These are phyloP conservation scores for Phengaris arion DNA, from an alignment of 2,888 invertebrate species.

Conservation along the genomic window DNA sequence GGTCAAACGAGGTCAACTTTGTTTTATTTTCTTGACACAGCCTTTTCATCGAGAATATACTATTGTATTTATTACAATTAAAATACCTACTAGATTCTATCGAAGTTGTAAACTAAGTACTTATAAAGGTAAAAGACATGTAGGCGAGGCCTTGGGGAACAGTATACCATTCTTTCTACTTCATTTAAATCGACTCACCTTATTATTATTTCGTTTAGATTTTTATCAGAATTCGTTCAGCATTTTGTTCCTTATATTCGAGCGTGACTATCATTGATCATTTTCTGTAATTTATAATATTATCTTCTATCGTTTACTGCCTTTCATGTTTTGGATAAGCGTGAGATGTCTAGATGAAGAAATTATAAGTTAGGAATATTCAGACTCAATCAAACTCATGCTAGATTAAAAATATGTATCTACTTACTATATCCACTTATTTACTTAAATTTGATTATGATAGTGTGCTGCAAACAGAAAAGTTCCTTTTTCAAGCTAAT, in stretches of 20 bases:
- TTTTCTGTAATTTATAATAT: constrained; percentile 8
- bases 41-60: no score
- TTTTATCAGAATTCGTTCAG: constrained; percentile 21
- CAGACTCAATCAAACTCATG: no score
- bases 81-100: no score
- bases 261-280: constrained; percentile 23
- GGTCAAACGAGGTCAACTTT: no score
- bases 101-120: no score
- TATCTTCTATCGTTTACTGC: constrained; percentile 3
- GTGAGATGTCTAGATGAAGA: not conserved
- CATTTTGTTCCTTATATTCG: not conserved
- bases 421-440: no score
- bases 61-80: no score
- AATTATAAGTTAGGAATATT: no score
- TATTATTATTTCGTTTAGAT: constrained; percentile 26
- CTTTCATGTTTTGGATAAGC: constrained; percentile 8
- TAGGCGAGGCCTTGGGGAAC: not conserved
- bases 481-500: not conserved
- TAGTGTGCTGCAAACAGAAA: not conserved
- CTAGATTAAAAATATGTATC: no score
- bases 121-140: no score
- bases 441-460: no score
- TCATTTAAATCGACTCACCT: not conserved
- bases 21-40: no score
- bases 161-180: not conserved